Percentiles rank a stretch among this genome's conserved stretches.
These are phyloP conservation scores for Ochropleura plecta DNA, from an alignment of 2,888 invertebrate genomes.

Conservation along the genomic window DNA sequence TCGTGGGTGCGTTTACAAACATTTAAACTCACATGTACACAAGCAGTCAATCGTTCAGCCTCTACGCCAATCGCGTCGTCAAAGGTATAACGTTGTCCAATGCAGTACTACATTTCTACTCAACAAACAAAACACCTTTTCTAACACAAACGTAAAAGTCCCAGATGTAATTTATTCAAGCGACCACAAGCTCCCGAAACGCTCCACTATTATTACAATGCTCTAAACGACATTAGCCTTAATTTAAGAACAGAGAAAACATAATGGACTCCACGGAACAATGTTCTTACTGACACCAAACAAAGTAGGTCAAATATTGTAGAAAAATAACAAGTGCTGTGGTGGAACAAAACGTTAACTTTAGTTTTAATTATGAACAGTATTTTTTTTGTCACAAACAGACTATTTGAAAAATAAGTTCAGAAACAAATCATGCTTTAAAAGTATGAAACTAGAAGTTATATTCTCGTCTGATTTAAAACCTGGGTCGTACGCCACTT, in stretches of 20 bases:
- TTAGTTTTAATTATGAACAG: neutral
- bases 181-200: neutral
- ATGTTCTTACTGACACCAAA: slow-evolving; percentile 23
- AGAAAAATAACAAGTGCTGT: slow-evolving; percentile 13
- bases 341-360: neutral
- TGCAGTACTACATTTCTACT: no score
- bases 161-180: slow-evolving; percentile 4
- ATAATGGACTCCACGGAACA: slow-evolving; percentile 10
- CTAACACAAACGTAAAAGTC: neutral
- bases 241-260: slow-evolving; percentile 32
- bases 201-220: slow-evolving; percentile 16
- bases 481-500: no score
- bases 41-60: no score
- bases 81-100: no score
- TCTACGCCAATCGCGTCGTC: no score
- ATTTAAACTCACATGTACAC: no score
- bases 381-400: neutral
- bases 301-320: slow-evolving; percentile 3
- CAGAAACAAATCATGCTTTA: no score
- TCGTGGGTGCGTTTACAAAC: no score
- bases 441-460: no score
- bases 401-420: neutral
- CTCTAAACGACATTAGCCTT: slow-evolving; percentile 18
- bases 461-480: no score
- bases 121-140: no score